phyloP scores from a whole-genome alignment of 2,797 vertebrate genomes.

The Chloroceryle amazona region DNA sequence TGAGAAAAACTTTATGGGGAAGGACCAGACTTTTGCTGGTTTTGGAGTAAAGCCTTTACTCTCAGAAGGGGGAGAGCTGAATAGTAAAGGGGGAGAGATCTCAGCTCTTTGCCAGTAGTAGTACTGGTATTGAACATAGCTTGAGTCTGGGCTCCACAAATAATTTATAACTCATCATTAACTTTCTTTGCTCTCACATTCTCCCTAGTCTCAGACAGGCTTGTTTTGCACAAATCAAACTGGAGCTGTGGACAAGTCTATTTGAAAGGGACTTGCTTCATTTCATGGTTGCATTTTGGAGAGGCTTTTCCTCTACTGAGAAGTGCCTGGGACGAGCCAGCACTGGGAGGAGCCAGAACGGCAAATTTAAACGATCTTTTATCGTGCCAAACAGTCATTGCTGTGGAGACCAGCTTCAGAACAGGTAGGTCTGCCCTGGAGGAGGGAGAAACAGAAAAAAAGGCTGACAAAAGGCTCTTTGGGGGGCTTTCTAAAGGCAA shows the following conservation, averaged over 20 bases:
- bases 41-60: not conserved
- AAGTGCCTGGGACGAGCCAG: too few species aligned
- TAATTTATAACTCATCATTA: not conserved
- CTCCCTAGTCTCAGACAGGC: not conserved
- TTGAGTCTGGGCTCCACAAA: not conserved
- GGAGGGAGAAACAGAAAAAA: too few species aligned
- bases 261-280: not conserved
- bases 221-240: not conserved
- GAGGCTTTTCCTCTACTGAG: not conserved
- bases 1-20: not conserved
- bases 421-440: too few species aligned
- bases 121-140: not conserved
- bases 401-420: too few species aligned
- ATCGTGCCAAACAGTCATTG: too few species aligned
- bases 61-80: not conserved
- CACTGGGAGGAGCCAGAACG: too few species aligned
- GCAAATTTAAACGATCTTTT: too few species aligned
- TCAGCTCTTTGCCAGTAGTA: not conserved
- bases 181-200: not conserved
- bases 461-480: too few species aligned
- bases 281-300: not conserved
- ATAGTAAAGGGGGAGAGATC: not conserved
- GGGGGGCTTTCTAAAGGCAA: too few species aligned
- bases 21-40: not conserved
- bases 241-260: not conserved